Base-by-base conservation (phyloP, 2,888 invertebrate genomes). In the Vannuccia rotundouncinata region DNA sequence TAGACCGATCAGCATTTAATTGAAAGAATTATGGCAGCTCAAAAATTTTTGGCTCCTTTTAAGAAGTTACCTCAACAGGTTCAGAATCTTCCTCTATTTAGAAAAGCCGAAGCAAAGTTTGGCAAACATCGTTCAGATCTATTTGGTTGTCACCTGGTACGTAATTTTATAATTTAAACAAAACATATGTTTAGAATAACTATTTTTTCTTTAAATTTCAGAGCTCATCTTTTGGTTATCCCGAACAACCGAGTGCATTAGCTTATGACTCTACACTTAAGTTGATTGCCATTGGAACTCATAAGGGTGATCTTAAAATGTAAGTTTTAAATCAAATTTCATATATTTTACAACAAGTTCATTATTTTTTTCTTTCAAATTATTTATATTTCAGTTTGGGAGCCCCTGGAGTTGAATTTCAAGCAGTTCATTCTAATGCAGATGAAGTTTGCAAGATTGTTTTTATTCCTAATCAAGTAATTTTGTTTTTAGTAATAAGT, bases 261-360 rank as follows among this genome's bases (percentile, higher is more conserved):
- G 95, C 95, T 29, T 96, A 94, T 92, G 96, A 97, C 89, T 92
- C 94, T 0, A 91, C 92, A 79, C 91, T 95, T 80, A 91, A 93
- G 84, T 91, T 97, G 77, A 91, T 96, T 86, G 96, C 95, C 79
- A 91, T 98, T 85, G 97, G 95, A 84, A 96, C 96, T n/a, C 93
- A 94, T 84, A 92, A 92, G 82, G 97, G 97, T 83, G 93, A 92
- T 80, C 91, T 97, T 84, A 95, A 95, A 90, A 89, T 92, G 91
- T 92, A 91, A 91, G 91, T 90, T 90, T 90, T 86, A 17, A 45
- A 82, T 22, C 79, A 75, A 22, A 75, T 1, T 75, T 1, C 1
- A 22, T 75, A 1, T 28, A 29, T 30, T 29, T 77, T 1, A 66
- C 2, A 66, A 22, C 22, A n/a, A 22, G 1, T 13, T 66, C n/a